phyloP scores from a whole-genome alignment of 2,797 vertebrate species.

The Xiphophorus birchmanni region DNA sequence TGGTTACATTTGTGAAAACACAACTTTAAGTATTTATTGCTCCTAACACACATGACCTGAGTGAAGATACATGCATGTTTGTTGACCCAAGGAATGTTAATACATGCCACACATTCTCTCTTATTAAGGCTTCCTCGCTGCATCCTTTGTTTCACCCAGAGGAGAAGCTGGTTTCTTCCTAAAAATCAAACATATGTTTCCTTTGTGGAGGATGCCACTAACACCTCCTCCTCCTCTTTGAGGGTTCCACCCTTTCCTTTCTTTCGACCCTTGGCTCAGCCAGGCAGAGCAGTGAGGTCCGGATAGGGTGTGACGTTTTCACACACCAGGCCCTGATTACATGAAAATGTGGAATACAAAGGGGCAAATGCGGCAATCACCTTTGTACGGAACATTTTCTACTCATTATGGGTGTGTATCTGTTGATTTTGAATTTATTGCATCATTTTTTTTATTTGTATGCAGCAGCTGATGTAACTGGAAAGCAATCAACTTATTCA shows the following conservation, averaged over 20 bases:
- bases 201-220: conserved; percentile 77
- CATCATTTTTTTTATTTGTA: neutral
- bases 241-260: conserved; percentile 73
- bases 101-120: conserved; percentile 55
- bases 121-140: conserved; percentile 60
- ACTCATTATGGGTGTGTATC: conserved; percentile 25
- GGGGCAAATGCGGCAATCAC: neutral
- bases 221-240: conserved; percentile 70
- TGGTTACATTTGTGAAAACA: neutral
- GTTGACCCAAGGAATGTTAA: conserved; percentile 27
- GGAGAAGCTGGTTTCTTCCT: conserved; percentile 62
- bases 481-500: neutral
- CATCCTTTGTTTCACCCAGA: conserved; percentile 54
- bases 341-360: conserved; percentile 34
- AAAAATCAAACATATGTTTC: conserved; percentile 73
- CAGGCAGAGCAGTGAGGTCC: conserved; percentile 46
- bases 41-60: conserved; percentile 12
- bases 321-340: conserved; percentile 37
- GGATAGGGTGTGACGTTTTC: conserved; percentile 49
- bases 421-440: conserved; percentile 11
- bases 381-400: neutral
- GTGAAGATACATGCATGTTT: conserved; percentile 10
- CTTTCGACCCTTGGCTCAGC: conserved; percentile 40
- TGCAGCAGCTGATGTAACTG: neutral
- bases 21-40: neutral